phyloP scores from a whole-genome alignment of 37 sponge, comb jelly and placozoan species.

The Spongia lamella region DNA sequence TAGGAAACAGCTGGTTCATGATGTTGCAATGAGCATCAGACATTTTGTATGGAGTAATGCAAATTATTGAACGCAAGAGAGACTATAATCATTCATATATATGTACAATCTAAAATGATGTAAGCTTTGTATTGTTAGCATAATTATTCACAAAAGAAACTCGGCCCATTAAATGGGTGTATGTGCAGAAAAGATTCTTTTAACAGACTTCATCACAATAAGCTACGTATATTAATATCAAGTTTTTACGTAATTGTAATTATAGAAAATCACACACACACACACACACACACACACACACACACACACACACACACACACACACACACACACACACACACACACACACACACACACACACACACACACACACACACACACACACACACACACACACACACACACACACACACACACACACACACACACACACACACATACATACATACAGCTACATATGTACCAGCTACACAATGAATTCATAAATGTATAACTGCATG shows the following conservation, averaged over 20 bases:
- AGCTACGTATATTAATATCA: too few relatives aligned
- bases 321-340: background rate
- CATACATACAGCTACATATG: too few relatives aligned
- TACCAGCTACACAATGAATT: too few relatives aligned
- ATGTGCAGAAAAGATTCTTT: too few relatives aligned
- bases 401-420: constrained; percentile 21
- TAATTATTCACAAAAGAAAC: constrained; percentile 7
- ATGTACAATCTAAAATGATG: constrained; percentile 9
- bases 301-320: background rate
- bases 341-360: background rate
- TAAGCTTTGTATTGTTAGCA: constrained; percentile 10
- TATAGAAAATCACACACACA: constrained; percentile 12
- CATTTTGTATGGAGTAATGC: too few relatives aligned
- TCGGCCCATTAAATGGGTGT: too few relatives aligned
- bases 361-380: constrained; percentile 9
- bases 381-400: constrained; percentile 25
- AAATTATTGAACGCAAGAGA: too few relatives aligned
- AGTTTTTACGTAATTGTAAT: background rate
- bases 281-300: background rate
- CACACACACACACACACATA: too few relatives aligned
- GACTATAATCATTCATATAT: background rate
- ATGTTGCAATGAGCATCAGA: too few relatives aligned
- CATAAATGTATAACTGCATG: too few relatives aligned
- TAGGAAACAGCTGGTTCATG: too few relatives aligned
- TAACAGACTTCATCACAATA: too few relatives aligned